Evolutionary conservation across 2,797 vertebrate species (phyloP).

Genomic region (Cynopterus sphinx): DNA sequence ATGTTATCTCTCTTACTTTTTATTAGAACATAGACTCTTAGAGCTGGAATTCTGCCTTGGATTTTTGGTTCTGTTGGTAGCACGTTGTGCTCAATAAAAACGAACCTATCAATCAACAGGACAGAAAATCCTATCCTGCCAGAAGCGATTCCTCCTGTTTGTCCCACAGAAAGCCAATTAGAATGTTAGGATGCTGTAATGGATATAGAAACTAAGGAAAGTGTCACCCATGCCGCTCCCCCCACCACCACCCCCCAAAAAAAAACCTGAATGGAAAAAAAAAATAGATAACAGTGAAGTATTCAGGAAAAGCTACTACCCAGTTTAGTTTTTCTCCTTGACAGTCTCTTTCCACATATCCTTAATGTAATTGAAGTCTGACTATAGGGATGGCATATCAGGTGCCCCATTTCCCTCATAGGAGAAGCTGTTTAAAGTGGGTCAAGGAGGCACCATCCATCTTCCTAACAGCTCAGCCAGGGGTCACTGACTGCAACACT

Average conservation of each 20-base stretch:
- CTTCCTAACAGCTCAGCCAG: neutral
- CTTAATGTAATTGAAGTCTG: neutral
- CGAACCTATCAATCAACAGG: conserved; percentile 68
- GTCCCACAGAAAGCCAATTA: conserved; percentile 51
- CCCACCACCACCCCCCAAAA: too few relatives aligned
- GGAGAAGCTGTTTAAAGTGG: neutral
- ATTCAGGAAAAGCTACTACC: conserved; percentile 16
- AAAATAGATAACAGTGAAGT: neutral
- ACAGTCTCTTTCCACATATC: neutral
- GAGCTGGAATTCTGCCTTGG: conserved; percentile 31
- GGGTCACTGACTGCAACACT: neutral
- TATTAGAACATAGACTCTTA: conserved; percentile 46
- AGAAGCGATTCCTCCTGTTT: conserved; percentile 63
- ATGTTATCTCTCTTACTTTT: conserved; percentile 48
- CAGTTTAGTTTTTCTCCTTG: neutral
- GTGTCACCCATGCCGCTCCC: neutral
- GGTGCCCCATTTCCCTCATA: neutral
- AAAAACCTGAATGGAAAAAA: neutral
- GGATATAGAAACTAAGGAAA: conserved; percentile 52
- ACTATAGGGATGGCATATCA: neutral
- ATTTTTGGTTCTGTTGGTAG: conserved; percentile 66
- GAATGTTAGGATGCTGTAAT: conserved; percentile 26
- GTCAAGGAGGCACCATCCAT: neutral
- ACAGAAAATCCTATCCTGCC: conserved; percentile 62
- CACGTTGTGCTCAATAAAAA: conserved; percentile 70